A percentile compares a stretch with the other conserved stretches of the same genome.
Evolutionary conservation across 2,888 invertebrate species (phyloP).

Genomic region (Cosmorhoe ocellata): DNA sequence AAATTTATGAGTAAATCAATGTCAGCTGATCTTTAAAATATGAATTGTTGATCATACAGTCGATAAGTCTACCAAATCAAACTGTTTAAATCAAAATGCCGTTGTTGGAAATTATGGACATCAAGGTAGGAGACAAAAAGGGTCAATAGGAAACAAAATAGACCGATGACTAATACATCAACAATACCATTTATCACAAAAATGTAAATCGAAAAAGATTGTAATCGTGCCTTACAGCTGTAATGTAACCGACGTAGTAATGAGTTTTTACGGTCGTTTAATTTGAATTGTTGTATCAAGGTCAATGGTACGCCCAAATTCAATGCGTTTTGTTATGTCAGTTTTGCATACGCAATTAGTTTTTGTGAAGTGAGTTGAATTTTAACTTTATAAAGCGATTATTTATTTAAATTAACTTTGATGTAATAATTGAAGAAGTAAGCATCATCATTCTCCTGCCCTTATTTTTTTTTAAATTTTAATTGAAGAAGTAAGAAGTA

Average conservation of each 20-base stretch:
- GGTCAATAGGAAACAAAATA: conserved; percentile 1
- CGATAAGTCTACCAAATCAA: no score
- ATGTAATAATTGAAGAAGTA: no score
- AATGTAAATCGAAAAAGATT: conserved; percentile 57
- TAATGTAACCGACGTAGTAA: conserved; percentile 47
- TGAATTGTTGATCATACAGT: no score
- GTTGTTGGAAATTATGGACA: background rate
- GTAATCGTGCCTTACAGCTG: conserved; percentile 54
- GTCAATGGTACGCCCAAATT: conserved; percentile 40
- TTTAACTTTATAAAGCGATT: no score
- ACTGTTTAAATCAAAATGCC: no score
- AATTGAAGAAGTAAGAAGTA: no score
- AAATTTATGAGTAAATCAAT: no score
- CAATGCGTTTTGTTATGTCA: conserved; percentile 31
- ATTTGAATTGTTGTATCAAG: conserved; percentile 56
- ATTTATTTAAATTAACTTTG: no score
- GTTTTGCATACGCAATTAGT: conserved; percentile 24
- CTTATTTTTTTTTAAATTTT: no score
- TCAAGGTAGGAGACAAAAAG: conserved; percentile 2
- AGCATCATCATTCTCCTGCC: no score
- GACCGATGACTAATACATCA: conserved; percentile 26
- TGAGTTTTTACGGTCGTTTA: conserved; percentile 52
- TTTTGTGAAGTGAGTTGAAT: conserved; percentile 3
- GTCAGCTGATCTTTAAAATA: no score
- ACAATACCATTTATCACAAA: conserved; percentile 45